Percentiles rank a stretch among this genome's conserved stretches.
phyloP scores from a whole-genome alignment of 2,888 invertebrate genomes.

The Macrostomum cliftonense region DNA sequence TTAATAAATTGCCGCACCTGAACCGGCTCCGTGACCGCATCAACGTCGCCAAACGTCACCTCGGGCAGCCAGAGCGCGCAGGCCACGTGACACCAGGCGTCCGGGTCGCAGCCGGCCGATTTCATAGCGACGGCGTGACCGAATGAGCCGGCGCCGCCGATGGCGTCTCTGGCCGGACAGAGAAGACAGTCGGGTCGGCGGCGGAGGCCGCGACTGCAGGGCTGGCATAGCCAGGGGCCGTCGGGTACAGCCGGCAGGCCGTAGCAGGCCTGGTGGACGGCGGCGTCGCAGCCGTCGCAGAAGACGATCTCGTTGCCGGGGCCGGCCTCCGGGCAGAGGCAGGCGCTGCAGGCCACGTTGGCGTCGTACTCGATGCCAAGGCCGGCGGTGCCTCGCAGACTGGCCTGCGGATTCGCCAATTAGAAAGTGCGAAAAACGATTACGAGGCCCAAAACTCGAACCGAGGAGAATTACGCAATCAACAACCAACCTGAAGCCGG shows the following conservation, averaged over 20 bases:
- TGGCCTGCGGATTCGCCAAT: too few relatives aligned
- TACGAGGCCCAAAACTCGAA: too few relatives aligned
- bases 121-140: too few relatives aligned
- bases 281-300: not conserved
- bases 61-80: not conserved
- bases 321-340: too few relatives aligned
- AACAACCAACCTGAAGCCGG: too few relatives aligned
- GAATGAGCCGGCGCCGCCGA: slow-evolving; percentile 29
- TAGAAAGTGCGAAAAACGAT: too few relatives aligned
- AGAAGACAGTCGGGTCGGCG: slow-evolving; percentile 72
- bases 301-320: not conserved
- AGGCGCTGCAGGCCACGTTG: too few relatives aligned
- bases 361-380: too few relatives aligned
- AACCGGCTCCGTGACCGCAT: slow-evolving; percentile 76
- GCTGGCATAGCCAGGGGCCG: not conserved
- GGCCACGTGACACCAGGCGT: not conserved
- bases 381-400: too few relatives aligned
- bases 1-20: slow-evolving; percentile 94
- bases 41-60: not conserved
- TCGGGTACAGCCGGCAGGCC: not conserved
- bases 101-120: not conserved
- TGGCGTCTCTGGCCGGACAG: slow-evolving; percentile 88
- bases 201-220: slow-evolving; percentile 42
- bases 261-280: not conserved
- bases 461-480: too few relatives aligned